Evolutionary conservation across 2,797 vertebrate species (phyloP).

Genomic region (Semotilus atromaculatus): DNA sequence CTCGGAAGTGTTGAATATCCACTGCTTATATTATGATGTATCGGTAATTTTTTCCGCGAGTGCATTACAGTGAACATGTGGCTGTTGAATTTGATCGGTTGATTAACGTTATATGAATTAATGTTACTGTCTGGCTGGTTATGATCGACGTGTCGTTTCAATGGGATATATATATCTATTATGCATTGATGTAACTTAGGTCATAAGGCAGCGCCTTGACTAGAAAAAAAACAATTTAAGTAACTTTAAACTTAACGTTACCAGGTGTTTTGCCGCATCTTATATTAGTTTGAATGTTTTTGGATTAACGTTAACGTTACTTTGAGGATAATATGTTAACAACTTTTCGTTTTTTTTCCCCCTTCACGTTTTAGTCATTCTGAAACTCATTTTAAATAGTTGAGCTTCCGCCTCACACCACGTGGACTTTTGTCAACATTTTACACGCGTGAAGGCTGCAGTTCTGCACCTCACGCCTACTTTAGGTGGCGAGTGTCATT

Average conservation of each 20-base stretch:
- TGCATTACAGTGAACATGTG: neutral
- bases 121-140: too few species aligned
- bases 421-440: conserved; percentile 42
- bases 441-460: neutral
- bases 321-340: neutral
- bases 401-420: conserved; percentile 23
- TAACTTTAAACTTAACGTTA: too few species aligned
- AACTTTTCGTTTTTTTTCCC: neutral
- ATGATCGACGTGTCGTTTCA: neutral
- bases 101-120: neutral
- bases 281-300: neutral
- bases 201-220: too few species aligned
- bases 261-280: neutral
- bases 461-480: accelerated
- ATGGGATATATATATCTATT: accelerated
- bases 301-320: too few species aligned
- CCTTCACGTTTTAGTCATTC: neutral
- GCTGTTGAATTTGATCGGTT: neutral
- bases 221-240: too few species aligned
- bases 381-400: neutral
- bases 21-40: neutral
- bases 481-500: neutral
- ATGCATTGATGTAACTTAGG: neutral
- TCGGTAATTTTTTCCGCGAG: neutral
- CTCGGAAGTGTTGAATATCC: neutral